A percentile compares a stretch with the other conserved stretches of the same genome.
Conservation (phyloP, 35 echinoderm and acorn worm species). For the Ptychodera flava region DNA sequence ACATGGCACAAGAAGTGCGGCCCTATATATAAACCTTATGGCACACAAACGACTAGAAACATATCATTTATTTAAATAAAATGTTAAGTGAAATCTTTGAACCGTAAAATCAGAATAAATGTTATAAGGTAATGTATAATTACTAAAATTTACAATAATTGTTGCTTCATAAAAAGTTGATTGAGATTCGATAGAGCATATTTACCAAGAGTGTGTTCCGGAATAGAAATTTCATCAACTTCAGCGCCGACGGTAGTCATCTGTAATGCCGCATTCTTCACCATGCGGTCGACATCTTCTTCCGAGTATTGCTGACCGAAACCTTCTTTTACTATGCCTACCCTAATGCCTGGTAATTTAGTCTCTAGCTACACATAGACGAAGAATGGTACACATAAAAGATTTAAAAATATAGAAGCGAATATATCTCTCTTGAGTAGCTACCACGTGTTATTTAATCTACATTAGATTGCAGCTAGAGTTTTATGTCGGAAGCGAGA, state of each 20-base stretch:
- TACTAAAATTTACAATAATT: too few relatives aligned
- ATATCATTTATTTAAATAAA: too few relatives aligned
- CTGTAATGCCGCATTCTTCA: slow-evolving; percentile 11
- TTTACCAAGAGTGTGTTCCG: too few relatives aligned
- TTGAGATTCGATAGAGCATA: too few relatives aligned
- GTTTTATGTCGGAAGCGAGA: neutral
- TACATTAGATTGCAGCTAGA: neutral
- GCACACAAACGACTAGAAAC: too few relatives aligned
- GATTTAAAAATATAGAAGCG: neutral
- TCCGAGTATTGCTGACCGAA: slow-evolving; percentile 13
- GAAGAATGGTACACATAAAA: neutral
- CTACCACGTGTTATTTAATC: neutral
- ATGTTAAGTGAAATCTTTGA: too few relatives aligned
- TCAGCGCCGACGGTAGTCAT: slow-evolving; percentile 8
- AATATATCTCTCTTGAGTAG: neutral
- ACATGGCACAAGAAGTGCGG: too few relatives aligned
- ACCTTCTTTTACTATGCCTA: slow-evolving; percentile 41
- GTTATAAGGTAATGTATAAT: too few relatives aligned
- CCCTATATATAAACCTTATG: too few relatives aligned
- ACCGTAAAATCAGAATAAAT: too few relatives aligned
- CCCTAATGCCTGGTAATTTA: slow-evolving; percentile 16
- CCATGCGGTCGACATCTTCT: neutral
- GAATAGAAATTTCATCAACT: slow-evolving; percentile 22
- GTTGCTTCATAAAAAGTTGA: too few relatives aligned
- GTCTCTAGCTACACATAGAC: slow-evolving; percentile 24